Conservation (phyloP, 2,888 invertebrate genomes). For the Chrysodeixis includens region DNA sequence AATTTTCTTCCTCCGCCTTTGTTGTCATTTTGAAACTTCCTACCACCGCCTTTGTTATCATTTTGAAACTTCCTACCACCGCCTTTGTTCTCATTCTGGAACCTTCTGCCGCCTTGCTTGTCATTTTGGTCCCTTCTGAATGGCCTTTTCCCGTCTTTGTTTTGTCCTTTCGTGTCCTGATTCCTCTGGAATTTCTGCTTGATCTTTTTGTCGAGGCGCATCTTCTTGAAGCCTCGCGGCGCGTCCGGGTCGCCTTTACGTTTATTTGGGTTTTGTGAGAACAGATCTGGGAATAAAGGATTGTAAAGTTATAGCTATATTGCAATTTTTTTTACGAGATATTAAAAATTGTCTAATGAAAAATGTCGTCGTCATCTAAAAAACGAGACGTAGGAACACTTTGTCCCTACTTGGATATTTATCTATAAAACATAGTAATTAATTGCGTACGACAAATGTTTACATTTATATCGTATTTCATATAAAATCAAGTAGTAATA, state of each 20-base stretch:
- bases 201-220: constrained; percentile 81
- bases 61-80: constrained; percentile 50
- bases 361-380: too few relatives aligned
- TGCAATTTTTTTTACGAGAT: too few relatives aligned
- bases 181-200: constrained; percentile 78
- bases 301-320: too few relatives aligned
- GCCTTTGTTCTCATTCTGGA: constrained; percentile 54
- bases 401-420: too few relatives aligned
- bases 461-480: too few relatives aligned
- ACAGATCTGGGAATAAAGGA: constrained; percentile 79
- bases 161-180: constrained; percentile 55
- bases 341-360: too few relatives aligned
- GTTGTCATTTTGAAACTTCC: constrained; percentile 58
- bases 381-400: too few relatives aligned
- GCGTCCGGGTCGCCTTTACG: constrained; percentile 76
- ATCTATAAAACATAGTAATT: too few relatives aligned
- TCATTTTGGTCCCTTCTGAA: constrained; percentile 40
- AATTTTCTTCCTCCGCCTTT: constrained; percentile 60
- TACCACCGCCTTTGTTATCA: constrained; percentile 36
- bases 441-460: too few relatives aligned
- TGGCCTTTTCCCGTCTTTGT: constrained; percentile 59
- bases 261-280: constrained; percentile 74
- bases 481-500: too few relatives aligned
- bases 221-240: constrained; percentile 82
- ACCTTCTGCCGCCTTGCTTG: constrained; percentile 58